phyloP scores from a whole-genome alignment of 2,888 invertebrate species.

The Drosophila stalkeri region DNA sequence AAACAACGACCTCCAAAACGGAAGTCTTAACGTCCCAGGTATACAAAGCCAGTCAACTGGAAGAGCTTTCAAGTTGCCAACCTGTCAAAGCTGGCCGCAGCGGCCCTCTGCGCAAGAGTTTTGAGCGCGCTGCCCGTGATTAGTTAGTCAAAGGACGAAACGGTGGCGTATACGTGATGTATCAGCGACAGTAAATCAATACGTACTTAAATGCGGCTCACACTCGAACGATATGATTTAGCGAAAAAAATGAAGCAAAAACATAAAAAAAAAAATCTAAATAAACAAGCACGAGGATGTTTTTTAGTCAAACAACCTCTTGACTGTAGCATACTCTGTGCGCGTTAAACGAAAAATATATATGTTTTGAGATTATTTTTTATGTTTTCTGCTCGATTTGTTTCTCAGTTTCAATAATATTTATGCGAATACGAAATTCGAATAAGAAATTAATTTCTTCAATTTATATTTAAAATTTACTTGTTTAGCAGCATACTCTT shows the following conservation, averaged over 20 bases:
- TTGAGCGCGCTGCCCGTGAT: conserved; percentile 25
- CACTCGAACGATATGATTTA: conserved; percentile 37
- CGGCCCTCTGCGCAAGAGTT: conserved; percentile 26
- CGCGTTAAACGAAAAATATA: not conserved
- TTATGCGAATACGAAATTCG: too few species aligned
- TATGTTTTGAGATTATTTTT: not conserved
- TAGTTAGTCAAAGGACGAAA: conserved; percentile 37
- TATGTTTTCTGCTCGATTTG: not conserved
- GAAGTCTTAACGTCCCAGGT: conserved; percentile 68
- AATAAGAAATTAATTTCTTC: not conserved
- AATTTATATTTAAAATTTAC: not conserved
- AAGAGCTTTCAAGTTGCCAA: conserved; percentile 38
- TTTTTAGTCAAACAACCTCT: not conserved
- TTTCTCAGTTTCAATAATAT: not conserved
- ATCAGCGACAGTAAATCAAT: conserved; percentile 66
- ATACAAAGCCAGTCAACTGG: conserved; percentile 59
- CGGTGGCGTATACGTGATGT: conserved; percentile 61
- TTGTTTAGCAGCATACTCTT: not conserved
- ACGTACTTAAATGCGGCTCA: conserved; percentile 55
- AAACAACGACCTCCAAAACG: conserved; percentile 49
- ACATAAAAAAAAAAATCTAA: conserved; percentile 5
- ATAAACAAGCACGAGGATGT: conserved; percentile 4
- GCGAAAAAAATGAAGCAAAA: conserved; percentile 12
- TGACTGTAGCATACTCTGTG: not conserved
- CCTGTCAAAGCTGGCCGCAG: conserved; percentile 21